Conservation (phyloP, 1,140 invertebrate genomes). For the Listronotus oregonensis region DNA sequence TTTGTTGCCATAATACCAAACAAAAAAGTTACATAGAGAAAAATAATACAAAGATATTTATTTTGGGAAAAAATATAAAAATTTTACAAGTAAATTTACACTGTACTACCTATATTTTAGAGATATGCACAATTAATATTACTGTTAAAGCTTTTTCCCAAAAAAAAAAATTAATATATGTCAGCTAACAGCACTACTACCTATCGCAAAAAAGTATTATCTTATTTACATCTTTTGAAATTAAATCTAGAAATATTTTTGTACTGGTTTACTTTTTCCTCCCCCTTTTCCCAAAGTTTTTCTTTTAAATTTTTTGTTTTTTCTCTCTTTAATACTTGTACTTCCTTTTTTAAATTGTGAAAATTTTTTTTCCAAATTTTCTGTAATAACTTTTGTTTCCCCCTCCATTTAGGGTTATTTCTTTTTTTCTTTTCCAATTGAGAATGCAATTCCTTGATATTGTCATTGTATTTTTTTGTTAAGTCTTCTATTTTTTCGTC, state of each 20-base stretch:
- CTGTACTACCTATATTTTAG: too few species aligned
- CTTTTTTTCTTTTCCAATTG: slow-evolving; percentile 47
- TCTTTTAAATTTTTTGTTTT: slow-evolving; percentile 60
- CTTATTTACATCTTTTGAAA: slow-evolving; percentile 41
- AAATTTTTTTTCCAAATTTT: slow-evolving; percentile 54
- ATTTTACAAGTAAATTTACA: too few species aligned
- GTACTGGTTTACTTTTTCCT: slow-evolving; percentile 48
- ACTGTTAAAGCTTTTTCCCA: too few species aligned
- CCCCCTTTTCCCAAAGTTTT: too few species aligned
- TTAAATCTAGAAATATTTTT: slow-evolving; percentile 39
- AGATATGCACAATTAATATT: too few species aligned
- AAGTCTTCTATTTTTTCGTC: slow-evolving; percentile 42
- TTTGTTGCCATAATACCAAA: too few species aligned
- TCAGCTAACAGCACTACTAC: slow-evolving; percentile 2
- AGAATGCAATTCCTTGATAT: slow-evolving; percentile 44
- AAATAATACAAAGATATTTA: too few species aligned
- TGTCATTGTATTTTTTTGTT: slow-evolving; percentile 38
- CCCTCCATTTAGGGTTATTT: slow-evolving; percentile 54
- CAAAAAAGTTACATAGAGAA: too few species aligned
- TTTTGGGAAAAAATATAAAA: too few species aligned
- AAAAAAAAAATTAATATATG: not conserved
- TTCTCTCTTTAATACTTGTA: slow-evolving; percentile 54
- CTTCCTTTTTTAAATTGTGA: slow-evolving; percentile 54
- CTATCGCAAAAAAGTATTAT: slow-evolving; percentile 31
- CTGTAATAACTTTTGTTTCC: slow-evolving; percentile 51